phyloP scores from a whole-genome alignment of 2,113 vertebrate genomes.

The Carassius carassius region DNA sequence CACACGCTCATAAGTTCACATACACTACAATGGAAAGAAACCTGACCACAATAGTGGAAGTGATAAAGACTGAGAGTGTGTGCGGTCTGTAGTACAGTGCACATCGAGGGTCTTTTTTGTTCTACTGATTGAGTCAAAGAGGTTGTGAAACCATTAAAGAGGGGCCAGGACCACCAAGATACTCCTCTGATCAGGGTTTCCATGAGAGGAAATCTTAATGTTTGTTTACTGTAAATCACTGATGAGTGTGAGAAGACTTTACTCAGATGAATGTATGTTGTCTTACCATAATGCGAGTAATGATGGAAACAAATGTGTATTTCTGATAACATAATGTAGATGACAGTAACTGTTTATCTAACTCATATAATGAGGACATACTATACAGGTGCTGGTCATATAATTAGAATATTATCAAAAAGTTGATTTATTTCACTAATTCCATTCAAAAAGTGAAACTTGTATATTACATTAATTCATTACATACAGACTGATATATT shows the following conservation, averaged over 20 bases:
- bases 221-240: slow-evolving; percentile 1
- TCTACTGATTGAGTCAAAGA: slow-evolving; percentile 31
- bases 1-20: background rate
- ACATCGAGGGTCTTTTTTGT: slow-evolving; percentile 28
- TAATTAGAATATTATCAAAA: too few relatives aligned
- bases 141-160: background rate
- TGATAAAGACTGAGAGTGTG: slow-evolving; percentile 13
- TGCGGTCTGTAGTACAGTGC: slow-evolving; percentile 25
- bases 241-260: background rate
- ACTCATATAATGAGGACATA: background rate
- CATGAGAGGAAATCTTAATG: slow-evolving; percentile 9
- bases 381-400: too few relatives aligned
- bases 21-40: background rate
- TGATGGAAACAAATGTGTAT: slow-evolving; percentile 59
- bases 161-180: slow-evolving; percentile 30
- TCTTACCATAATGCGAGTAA: background rate
- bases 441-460: too few relatives aligned
- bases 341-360: background rate
- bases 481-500: too few relatives aligned
- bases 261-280: slow-evolving; percentile 15
- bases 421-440: too few relatives aligned
- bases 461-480: too few relatives aligned
- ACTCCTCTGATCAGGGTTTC: slow-evolving; percentile 27
- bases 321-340: background rate
- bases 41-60: background rate